A percentile compares a stretch with the other conserved stretches of the same genome.
Evolutionary conservation across 2,888 invertebrate species (phyloP).

Genomic region (Crepidodera aurea): DNA sequence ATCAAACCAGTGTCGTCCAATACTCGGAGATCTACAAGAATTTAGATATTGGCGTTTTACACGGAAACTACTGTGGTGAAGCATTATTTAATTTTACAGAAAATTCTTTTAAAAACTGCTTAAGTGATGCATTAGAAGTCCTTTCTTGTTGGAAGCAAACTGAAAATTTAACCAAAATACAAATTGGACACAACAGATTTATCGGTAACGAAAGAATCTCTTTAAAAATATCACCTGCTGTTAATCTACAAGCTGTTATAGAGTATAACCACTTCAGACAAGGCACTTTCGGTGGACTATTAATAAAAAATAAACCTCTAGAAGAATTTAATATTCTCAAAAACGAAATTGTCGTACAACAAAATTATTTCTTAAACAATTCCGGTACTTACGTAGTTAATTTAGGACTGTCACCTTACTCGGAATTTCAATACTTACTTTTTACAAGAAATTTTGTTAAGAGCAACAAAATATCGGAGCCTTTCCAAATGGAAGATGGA

Average conservation of each 20-base stretch:
- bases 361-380: conserved; percentile 92
- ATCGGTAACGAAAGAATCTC: conserved; percentile 78
- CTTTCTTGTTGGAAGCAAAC: conserved; percentile 80
- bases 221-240: conserved; percentile 80
- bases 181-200: conserved; percentile 88
- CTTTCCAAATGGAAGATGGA: conserved; percentile 74
- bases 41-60: conserved; percentile 84
- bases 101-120: conserved; percentile 85
- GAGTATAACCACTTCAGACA: conserved; percentile 90
- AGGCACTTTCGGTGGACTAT: conserved; percentile 82
- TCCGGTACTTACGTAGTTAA: conserved; percentile 88
- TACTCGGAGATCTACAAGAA: conserved; percentile 89
- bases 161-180: conserved; percentile 68
- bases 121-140: conserved; percentile 81
- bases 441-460: conserved; percentile 89
- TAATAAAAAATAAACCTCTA: conserved; percentile 81
- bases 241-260: conserved; percentile 79
- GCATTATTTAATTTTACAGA: conserved; percentile 91
- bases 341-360: conserved; percentile 75
- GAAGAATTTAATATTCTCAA: conserved; percentile 83
- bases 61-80: conserved; percentile 92
- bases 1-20: conserved; percentile 87
- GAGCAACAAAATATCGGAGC: conserved; percentile 86
- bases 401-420: conserved; percentile 87
- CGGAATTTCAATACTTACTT: conserved; percentile 79